Base-by-base conservation (phyloP, 2,888 invertebrate genomes). In the Cryptus viduatorius region DNA sequence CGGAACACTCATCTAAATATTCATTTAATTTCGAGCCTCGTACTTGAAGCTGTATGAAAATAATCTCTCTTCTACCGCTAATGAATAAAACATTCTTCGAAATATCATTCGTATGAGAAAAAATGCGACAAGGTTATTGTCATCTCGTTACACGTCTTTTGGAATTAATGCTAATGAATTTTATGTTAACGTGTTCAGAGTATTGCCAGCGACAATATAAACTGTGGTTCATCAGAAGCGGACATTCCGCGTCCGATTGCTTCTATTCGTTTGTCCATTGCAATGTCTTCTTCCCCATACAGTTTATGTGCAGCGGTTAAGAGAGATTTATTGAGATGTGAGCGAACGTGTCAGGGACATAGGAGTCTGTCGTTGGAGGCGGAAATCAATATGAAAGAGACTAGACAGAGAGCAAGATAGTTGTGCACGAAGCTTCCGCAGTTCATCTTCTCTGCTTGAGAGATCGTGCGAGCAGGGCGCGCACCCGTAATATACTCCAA, bases 381-480 rank as follows among this genome's bases (percentile, higher is more conserved):
- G 42, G 65, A 76, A 76, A 76, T 76, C 76, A 64, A 76, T 76
- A 65, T 64, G 76, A 71, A 19, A 69, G 31, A 68, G 37, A 59
- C 16, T 5, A 64, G 78, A 71, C 69, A 42, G 61, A 78, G 59
- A 72, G 31, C 53, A 50, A 42, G 19, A 65, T 65, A 75, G 53
- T 80, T 68, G 67, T 75, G 56, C 37, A 61, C 59, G 73, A 59
- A 68, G 68, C 59, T 61, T 68, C 59, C 68, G 68, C 19, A 68
- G 71, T 69, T 75, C 44, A 71, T 75, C 61, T 59, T 68, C 68
- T 37, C 12, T n/a, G 61, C 59, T 75, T 48, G 61, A 61, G 67
- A 48, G 48, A 42, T 48, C 61, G 50, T 24, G 69, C 29, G 46
- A 68, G 68, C 7, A 4, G 37, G 37, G 31, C 48, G 31, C 48